Base-by-base conservation (phyloP, 2,888 invertebrate genomes). In the Drosophila longiperda region DNA sequence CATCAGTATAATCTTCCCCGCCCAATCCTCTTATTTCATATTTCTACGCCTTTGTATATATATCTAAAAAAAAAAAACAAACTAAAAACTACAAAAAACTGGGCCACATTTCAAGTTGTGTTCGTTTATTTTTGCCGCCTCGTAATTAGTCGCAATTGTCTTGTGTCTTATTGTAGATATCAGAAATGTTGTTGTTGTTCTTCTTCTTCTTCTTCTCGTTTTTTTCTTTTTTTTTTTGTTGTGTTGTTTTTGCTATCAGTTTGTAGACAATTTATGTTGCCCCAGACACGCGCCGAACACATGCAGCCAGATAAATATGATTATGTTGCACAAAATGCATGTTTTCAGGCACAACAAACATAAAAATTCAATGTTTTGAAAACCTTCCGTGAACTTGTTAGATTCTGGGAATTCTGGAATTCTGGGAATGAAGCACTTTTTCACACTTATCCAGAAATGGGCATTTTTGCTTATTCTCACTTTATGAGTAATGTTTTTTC, bases 81-180 rank as follows among this genome's bases (percentile, higher is more conserved):
- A 65, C 29, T 29, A 5, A 29, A 23, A 55, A 29, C 9, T 15
- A 42, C 23, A 26, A 36, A 9, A 64, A 65, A 65, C 20, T 57
- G 60, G 64, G 71, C 49, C 60, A 75, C 48, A 53, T 40, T 61
- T 63, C 55, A 33, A 53, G 52, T 34, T 42, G 33, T 17, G 48
- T 32, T 26, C 33, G 42, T 52, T 63, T 58, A 36, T 53, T 57
- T 73, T 53, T 53, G 67, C 61, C 45, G 73, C 59, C 72, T 34
- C 66, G 59, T 61, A 73, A 73, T 73, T 67, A 67, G 61, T 32
- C 68, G 74, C 74, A 73, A 73, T 73, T 73, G 73, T 50, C 57
- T 48, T 48, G 32, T 36, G 33, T 33, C 57, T 45, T 20, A 20
- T 40, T 48, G 73, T 36, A 53, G 60, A 67, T 66, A 73, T 67